These are phyloP conservation scores for Ceramica pisi DNA, from an alignment of 2,888 invertebrate genomes.

Conservation along the genomic window DNA sequence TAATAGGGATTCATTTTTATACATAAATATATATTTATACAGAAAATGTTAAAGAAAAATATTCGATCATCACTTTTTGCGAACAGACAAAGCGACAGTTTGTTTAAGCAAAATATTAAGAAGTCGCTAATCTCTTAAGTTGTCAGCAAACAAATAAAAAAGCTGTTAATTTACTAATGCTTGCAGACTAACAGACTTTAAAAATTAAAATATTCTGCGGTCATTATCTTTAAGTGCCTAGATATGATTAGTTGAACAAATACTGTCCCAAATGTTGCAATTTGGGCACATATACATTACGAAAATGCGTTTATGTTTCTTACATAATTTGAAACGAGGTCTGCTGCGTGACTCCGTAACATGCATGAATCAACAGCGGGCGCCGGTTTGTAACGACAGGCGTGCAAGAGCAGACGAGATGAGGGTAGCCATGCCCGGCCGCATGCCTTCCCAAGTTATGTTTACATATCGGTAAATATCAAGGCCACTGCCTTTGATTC, in stretches of 20 bases:
- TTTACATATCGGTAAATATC: slow-evolving; percentile 19
- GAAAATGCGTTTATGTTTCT: slow-evolving; percentile 66
- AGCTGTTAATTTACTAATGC: slow-evolving; percentile 19
- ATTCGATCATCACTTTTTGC: not conserved
- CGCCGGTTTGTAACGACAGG: slow-evolving; percentile 12
- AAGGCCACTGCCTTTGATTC: not conserved
- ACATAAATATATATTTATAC: too few species aligned
- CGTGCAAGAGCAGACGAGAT: slow-evolving; percentile 18
- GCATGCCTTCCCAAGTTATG: not conserved
- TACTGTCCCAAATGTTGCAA: slow-evolving; percentile 67
- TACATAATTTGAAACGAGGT: slow-evolving; percentile 67
- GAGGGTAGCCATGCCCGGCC: not conserved
- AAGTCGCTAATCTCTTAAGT: slow-evolving; percentile 22
- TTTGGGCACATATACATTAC: slow-evolving; percentile 64
- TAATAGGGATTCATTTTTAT: too few species aligned
- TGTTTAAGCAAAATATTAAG: slow-evolving; percentile 20
- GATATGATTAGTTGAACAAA: slow-evolving; percentile 37
- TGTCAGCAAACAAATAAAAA: slow-evolving; percentile 25
- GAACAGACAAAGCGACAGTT: not conserved
- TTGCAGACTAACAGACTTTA: slow-evolving; percentile 10
- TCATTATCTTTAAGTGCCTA: slow-evolving; percentile 25
- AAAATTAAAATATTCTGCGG: slow-evolving; percentile 13
- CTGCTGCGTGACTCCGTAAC: slow-evolving; percentile 59
- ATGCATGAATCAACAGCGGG: slow-evolving; percentile 53
- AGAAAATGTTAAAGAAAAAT: too few species aligned